phyloP scores from a whole-genome alignment of 2,797 vertebrate species.

The Antennarius maculatus region DNA sequence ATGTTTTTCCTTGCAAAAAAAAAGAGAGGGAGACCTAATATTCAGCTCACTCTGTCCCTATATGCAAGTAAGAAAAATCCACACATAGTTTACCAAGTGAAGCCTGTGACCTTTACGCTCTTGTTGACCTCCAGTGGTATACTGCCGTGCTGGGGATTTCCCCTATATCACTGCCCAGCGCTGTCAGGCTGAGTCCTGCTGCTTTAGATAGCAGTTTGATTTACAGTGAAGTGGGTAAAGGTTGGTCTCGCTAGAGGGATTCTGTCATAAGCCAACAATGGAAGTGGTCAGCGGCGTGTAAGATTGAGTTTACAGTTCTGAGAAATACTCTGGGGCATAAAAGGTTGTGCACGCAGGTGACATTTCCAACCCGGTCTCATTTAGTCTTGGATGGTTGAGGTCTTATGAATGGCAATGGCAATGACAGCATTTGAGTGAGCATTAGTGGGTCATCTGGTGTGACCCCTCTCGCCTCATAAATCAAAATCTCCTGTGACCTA shows the following conservation, averaged over 20 bases:
- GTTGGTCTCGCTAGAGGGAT: slow-evolving; percentile 47
- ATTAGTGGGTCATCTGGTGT: slow-evolving; percentile 69
- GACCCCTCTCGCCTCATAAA: slow-evolving; percentile 61
- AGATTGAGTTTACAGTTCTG: slow-evolving; percentile 77
- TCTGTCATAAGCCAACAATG: slow-evolving; percentile 62
- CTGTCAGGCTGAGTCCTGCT: slow-evolving; percentile 36
- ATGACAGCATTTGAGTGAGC: slow-evolving; percentile 63
- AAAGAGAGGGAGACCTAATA: too few relatives aligned
- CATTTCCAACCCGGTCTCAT: slow-evolving; percentile 69
- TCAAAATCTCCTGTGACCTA: slow-evolving; percentile 71
- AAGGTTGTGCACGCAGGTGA: slow-evolving; percentile 75
- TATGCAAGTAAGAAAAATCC: slow-evolving; percentile 64
- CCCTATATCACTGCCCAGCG: slow-evolving; percentile 44
- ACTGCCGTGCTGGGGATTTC: slow-evolving; percentile 59
- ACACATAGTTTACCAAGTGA: slow-evolving; percentile 41
- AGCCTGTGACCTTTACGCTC: slow-evolving; percentile 67
- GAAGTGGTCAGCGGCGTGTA: slow-evolving; percentile 55
- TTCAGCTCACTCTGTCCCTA: slow-evolving; percentile 10
- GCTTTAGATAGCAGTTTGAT: slow-evolving; percentile 71
- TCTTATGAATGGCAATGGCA: slow-evolving; percentile 54
- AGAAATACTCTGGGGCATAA: slow-evolving; percentile 66
- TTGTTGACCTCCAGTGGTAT: slow-evolving; percentile 50
- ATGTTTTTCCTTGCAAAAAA: too few relatives aligned
- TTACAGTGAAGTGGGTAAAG: slow-evolving; percentile 59
- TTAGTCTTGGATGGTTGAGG: slow-evolving; percentile 49